Evolutionary conservation across 2,888 invertebrate species (phyloP), one percentile per base, ranked within the genome.

Genomic region (Desoria tigrina): DNA sequence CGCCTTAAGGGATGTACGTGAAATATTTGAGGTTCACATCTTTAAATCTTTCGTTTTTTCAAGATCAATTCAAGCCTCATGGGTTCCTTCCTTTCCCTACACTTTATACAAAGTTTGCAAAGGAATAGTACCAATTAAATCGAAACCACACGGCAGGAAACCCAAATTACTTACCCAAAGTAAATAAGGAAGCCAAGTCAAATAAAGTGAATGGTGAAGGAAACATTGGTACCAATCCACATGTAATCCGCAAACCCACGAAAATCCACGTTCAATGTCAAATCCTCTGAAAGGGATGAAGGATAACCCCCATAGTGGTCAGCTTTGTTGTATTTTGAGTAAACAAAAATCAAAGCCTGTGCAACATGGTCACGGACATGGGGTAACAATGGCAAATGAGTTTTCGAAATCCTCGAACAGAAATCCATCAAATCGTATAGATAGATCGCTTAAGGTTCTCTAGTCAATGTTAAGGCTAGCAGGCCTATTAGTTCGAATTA

Each of bases 241-340:
- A 11, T 6, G 45, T 45, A 45, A 45, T 45, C 45, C 45, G 45
- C 45, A 45, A 45, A 45, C 45, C 45, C 45, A 45, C 45, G 45
- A 11, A 45, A 45, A 45, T 45, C 45, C 45, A 45, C 45, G 45
- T 45, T 45, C 45, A 18, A 45, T 45, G 45, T 45, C 45, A 45
- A 45, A 45, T 6, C 21, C n/a, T 18, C 21, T 9, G 9, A 45
- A 45, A 16, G 6, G 45, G 45, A 45, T 45, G 45, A 45, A 45
- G 45, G 45, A 45, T 45, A 45, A 45, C 45, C 45, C 45, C 45
- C 45, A 45, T n/a, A 45, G 45, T 45, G 45, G 45, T 45, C 45
- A 45, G 45, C 32, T 32, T 32, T 45, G 21, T 45, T 45, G 16
- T 45, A n/a, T 45, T 45, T 45, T 18, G 45, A 21, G 45, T 16